These are phyloP conservation scores for Cryptosula pallasiana DNA, from an alignment of 2,888 invertebrate genomes.

Conservation along the genomic window DNA sequence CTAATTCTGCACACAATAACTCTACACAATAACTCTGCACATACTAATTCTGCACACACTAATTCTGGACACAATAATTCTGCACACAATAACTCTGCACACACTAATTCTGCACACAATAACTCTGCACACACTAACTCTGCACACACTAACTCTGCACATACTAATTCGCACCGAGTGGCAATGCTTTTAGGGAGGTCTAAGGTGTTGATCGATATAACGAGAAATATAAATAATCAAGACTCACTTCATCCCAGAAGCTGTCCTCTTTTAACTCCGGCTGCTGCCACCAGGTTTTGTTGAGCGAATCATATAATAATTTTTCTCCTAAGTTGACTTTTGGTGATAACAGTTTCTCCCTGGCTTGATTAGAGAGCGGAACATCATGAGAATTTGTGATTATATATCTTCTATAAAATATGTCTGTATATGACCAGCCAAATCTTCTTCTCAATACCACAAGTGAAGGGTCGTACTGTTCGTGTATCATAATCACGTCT, in stretches of 20 bases:
- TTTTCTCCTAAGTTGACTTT: not conserved
- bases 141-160: no score
- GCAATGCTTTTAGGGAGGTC: no score
- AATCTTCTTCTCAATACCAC: not conserved
- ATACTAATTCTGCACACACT: no score
- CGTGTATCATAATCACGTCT: not conserved
- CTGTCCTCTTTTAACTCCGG: not conserved
- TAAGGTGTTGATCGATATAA: no score
- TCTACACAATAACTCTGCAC: no score
- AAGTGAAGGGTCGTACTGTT: constrained; percentile 6
- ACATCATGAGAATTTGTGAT: not conserved
- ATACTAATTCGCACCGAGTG: no score
- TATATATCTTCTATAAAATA: constrained; percentile 1
- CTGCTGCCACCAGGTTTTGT: not conserved
- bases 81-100: no score
- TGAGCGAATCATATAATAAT: constrained; percentile 8
- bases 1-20: no score
- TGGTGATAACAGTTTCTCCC: not conserved
- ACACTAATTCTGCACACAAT: no score
- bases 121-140: no score
- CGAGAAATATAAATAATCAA: no score
- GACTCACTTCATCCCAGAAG: constrained; percentile 8
- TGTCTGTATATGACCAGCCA: not conserved
- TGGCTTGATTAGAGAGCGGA: not conserved
- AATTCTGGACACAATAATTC: no score